Base-by-base conservation (phyloP, 2,797 vertebrate species). In the Lagocephalus sceleratus region DNA sequence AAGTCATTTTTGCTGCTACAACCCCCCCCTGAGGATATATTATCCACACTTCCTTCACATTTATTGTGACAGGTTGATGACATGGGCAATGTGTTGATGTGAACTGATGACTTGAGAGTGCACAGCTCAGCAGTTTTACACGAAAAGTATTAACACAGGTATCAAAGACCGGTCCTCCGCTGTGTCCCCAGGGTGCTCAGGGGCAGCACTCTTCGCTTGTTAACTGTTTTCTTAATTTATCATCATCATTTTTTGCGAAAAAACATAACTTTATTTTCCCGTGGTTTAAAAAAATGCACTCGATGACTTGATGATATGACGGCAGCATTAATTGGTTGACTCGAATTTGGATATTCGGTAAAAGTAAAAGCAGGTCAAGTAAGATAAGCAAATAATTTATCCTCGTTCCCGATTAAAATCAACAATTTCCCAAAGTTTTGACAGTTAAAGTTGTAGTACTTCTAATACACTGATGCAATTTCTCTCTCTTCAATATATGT, bases 71-170 rank as follows among this genome's bases (percentile, higher is more conserved):
- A 62, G 44, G 38, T 47, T 71, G 62, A 74, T 56, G 73, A 76
- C 49, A 22, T 2, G 16, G 20, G 60, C 55, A 48, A 51, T 63
- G 46, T 48, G 60, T 67, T 63, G 78, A 79, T 63, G 63, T 68
- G 44, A 54, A 46, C 65, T 25, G 50, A 39, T 57, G 71, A 75
- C 69, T 54, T 60, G 1, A 60, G 10, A n/a, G 44, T 29, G 60
- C 58, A 59, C 50, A 57, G 49, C 54, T 81, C 78, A 69, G 74
- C 61, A 61, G 46, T 69, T 57, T 55, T 62, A 47, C 54, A 19
- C 38, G 46, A 62, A 17, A 52, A 57, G 54, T 53, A 63, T 67
- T 55, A 63, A 54, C 32, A 50, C 7, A 32, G 26, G 48, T 12
- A n/a, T 41, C 15, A 19, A 32, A 53, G 45, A 39, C 39, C 47